Conservation (phyloP, 1,140 invertebrate species). For the Liolophura sinensis region DNA sequence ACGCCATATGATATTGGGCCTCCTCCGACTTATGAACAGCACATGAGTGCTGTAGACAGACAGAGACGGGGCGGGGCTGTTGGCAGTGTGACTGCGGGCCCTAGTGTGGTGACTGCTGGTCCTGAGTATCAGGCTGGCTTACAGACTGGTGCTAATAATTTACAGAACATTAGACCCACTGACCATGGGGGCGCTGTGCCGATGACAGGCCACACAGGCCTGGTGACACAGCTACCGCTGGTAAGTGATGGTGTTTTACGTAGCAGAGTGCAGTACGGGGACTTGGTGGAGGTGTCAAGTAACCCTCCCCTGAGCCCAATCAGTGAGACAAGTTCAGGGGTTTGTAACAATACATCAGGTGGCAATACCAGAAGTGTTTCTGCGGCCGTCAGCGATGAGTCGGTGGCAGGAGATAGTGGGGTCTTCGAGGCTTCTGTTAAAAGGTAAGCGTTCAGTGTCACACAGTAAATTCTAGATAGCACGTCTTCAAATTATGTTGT, state of each 20-base stretch:
- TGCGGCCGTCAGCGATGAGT: constrained; percentile 93
- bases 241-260: background rate
- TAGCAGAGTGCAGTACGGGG: constrained; percentile 16
- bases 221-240: background rate
- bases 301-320: constrained; percentile 73
- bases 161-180: no score
- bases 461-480: no score
- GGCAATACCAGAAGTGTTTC: constrained; percentile 69
- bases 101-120: constrained; percentile 4
- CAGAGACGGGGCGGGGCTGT: constrained; percentile 5
- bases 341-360: constrained; percentile 54
- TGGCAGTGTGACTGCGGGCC: constrained; percentile 7
- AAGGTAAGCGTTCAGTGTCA: constrained; percentile 28
- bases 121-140: no score
- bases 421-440: constrained; percentile 87
- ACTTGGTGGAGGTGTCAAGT: constrained; percentile 43
- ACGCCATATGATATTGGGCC: constrained; percentile 66
- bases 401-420: constrained; percentile 93
- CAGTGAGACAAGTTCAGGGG: constrained; percentile 61
- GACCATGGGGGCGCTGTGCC: no score
- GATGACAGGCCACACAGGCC: no score
- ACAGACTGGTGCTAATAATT: no score
- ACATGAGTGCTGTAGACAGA: constrained; percentile 41
- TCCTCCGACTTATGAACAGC: constrained; percentile 53
- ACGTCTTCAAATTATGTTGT: no score